Evolutionary conservation across 2,888 invertebrate species (phyloP).

Genomic region (Notodonta ziczac): DNA sequence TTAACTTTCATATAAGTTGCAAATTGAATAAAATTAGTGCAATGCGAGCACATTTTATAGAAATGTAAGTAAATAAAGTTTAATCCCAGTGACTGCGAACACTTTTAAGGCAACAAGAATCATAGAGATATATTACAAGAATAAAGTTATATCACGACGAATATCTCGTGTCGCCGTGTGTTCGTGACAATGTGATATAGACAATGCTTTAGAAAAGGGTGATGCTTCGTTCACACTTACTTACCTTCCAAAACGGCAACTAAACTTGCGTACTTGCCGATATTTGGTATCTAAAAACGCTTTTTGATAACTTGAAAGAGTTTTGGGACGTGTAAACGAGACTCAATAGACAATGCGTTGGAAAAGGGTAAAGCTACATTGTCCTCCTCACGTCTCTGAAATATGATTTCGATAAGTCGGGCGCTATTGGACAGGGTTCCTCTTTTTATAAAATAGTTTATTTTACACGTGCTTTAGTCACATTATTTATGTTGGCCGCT

Average conservation of each 20-base stretch:
- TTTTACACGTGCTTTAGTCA: constrained; percentile 65
- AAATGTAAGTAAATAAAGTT: background rate
- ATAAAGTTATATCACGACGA: constrained; percentile 78
- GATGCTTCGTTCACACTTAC: constrained; percentile 61
- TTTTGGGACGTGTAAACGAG: constrained; percentile 51
- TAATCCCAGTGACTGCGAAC: background rate
- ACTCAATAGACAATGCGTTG: constrained; percentile 69
- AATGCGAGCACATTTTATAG: background rate
- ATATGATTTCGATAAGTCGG: constrained; percentile 83
- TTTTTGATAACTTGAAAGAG: constrained; percentile 27
- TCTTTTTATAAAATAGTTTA: constrained; percentile 74
- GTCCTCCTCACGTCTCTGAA: constrained; percentile 80
- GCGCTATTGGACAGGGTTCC: constrained; percentile 74
- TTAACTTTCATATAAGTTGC: too few species aligned
- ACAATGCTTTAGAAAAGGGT: constrained; percentile 79
- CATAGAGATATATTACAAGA: constrained; percentile 71
- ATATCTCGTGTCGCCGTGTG: constrained; percentile 81
- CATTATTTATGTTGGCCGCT: constrained; percentile 49
- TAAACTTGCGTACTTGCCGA: constrained; percentile 30
- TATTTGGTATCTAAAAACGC: constrained; percentile 13
- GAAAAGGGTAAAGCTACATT: constrained; percentile 75
- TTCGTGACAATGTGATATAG: constrained; percentile 82
- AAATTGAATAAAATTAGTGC: too few species aligned
- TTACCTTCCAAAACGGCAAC: constrained; percentile 22
- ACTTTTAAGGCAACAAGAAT: constrained; percentile 40